phyloP scores from a whole-genome alignment of 2,797 vertebrate species.

The Percopsis omiscomaycus region DNA sequence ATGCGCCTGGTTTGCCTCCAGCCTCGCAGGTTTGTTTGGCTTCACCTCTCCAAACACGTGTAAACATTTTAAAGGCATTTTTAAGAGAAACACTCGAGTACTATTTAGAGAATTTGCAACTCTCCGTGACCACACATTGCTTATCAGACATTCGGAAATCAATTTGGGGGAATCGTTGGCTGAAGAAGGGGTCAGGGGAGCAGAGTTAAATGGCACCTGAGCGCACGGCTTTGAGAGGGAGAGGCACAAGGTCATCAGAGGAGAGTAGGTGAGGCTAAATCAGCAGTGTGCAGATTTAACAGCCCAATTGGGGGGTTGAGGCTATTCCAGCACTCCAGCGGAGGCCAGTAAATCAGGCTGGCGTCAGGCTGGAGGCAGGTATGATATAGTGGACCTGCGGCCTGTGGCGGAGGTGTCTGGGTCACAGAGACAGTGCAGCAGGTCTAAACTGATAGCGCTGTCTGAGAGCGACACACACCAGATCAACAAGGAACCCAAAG shows the following conservation, averaged over 20 bases:
- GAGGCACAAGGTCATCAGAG: constrained; percentile 13
- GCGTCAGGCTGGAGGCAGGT: constrained; percentile 51
- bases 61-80: constrained; percentile 16
- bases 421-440: constrained; percentile 47
- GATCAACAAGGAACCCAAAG: constrained; percentile 18
- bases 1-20: constrained; percentile 11
- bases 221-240: background rate
- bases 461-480: constrained; percentile 37
- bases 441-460: constrained; percentile 23
- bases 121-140: constrained; percentile 15
- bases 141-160: constrained; percentile 6
- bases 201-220: constrained; percentile 4
- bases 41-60: constrained; percentile 31
- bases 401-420: constrained; percentile 35
- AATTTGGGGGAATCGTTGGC: background rate
- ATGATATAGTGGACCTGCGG: constrained; percentile 50
- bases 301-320: background rate
- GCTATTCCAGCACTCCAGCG: constrained; percentile 49
- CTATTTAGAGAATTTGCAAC: constrained; percentile 7
- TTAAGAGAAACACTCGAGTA: background rate
- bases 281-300: constrained; percentile 34
- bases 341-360: constrained; percentile 60
- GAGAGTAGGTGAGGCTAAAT: constrained; percentile 14
- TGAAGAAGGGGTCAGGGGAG: background rate
- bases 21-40: constrained; percentile 24